Evolutionary conservation across 2,797 vertebrate genomes (phyloP).

Genomic region (Merluccius polli): DNA sequence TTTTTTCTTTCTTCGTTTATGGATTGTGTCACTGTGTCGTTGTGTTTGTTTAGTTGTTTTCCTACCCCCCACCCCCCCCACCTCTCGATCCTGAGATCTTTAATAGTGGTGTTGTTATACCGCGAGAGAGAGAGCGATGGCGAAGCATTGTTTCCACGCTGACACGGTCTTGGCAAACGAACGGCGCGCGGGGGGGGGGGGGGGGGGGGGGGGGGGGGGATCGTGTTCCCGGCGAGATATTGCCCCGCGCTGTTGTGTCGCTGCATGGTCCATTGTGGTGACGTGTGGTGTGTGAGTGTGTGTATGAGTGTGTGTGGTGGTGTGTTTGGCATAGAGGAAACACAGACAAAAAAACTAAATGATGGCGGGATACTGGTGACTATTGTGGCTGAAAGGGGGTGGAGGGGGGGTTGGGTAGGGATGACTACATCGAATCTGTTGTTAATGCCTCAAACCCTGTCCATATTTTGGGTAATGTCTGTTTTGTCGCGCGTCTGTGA

Average conservation of each 20-base stretch:
- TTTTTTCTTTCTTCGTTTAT: background rate
- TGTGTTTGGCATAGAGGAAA: background rate
- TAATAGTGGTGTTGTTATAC: background rate
- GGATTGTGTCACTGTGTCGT: background rate
- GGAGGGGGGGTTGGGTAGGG: too few species aligned
- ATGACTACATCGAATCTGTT: background rate
- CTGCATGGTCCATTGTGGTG: too few species aligned
- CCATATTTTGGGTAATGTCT: background rate
- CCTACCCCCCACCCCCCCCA: too few species aligned
- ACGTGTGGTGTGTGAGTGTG: too few species aligned
- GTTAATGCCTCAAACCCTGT: background rate
- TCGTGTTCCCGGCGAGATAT: too few species aligned
- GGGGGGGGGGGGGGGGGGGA: too few species aligned
- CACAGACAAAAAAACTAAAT: background rate
- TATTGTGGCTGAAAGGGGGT: too few species aligned
- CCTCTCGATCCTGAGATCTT: background rate
- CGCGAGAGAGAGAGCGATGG: constrained; percentile 18
- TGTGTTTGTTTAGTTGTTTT: background rate
- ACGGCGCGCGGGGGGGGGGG: too few species aligned
- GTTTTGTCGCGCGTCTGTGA: background rate
- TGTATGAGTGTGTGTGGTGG: background rate
- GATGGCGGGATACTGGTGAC: too few species aligned
- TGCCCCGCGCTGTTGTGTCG: too few species aligned
- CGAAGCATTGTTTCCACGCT: background rate
- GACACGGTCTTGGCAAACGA: background rate